Percentiles rank a stretch among this genome's conserved stretches.
Evolutionary conservation across 2,113 vertebrate species (phyloP).

Genomic region (Oncorhynchus clarkii): DNA sequence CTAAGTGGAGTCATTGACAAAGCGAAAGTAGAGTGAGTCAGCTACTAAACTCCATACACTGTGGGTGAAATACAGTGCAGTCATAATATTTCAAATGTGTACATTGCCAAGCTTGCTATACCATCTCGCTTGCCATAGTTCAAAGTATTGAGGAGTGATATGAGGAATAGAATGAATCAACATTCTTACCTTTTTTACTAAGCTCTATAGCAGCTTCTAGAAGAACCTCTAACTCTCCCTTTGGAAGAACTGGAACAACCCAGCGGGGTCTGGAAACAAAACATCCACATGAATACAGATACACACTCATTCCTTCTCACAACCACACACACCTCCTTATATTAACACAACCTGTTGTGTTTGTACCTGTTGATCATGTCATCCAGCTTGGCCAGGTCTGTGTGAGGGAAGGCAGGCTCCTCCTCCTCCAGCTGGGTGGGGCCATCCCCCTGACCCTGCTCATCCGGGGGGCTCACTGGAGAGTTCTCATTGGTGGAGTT

Average conservation of each 20-base stretch:
- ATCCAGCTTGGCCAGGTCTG: conserved; percentile 98
- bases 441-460: conserved; percentile 88
- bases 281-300: neutral
- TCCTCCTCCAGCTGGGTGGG: conserved; percentile 95
- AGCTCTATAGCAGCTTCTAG: conserved; percentile 99
- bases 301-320: neutral
- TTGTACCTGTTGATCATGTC: conserved; percentile 98
- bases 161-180: neutral
- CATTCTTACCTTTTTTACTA: conserved; percentile 94
- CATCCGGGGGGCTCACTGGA: conserved; percentile 94
- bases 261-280: conserved; percentile 87
- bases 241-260: conserved; percentile 99
- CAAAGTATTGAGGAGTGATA: neutral
- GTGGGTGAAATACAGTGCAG: neutral
- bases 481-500: conserved; percentile 99
- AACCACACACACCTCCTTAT: neutral
- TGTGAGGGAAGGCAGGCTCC: conserved; percentile 98
- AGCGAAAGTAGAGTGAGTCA: conserved; percentile 12
- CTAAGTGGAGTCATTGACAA: neutral
- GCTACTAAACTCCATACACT: neutral
- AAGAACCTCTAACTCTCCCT: conserved; percentile 99
- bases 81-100: neutral
- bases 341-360: neutral
- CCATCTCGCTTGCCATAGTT: too few relatives aligned
- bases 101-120: neutral